These are phyloP conservation scores for Gnatocerus cornutus DNA, from an alignment of 2,888 invertebrate species.

Conservation along the genomic window DNA sequence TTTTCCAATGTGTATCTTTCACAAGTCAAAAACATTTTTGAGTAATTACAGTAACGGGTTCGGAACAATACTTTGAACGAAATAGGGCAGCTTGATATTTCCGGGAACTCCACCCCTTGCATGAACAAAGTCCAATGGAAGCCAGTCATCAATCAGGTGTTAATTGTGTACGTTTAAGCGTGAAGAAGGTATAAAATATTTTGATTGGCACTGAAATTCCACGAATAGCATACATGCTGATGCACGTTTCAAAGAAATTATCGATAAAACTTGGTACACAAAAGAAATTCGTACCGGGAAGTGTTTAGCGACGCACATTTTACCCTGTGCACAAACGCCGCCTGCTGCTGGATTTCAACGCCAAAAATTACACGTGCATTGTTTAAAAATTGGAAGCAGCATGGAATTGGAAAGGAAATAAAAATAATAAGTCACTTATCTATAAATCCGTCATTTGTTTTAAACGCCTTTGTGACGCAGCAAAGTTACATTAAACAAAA, in stretches of 20 bases:
- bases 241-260: slow-evolving; percentile 42
- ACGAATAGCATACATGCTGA: slow-evolving; percentile 44
- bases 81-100: slow-evolving; percentile 30
- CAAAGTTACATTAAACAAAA: not conserved
- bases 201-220: slow-evolving; percentile 45
- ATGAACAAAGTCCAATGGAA: slow-evolving; percentile 38
- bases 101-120: slow-evolving; percentile 47
- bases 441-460: no score
- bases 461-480: no score
- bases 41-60: slow-evolving; percentile 18
- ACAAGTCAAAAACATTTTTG: slow-evolving; percentile 2
- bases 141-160: slow-evolving; percentile 42
- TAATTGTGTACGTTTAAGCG: slow-evolving; percentile 38
- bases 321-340: not conserved
- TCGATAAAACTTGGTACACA: slow-evolving; percentile 40
- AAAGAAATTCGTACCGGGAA: slow-evolving; percentile 23
- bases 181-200: slow-evolving; percentile 44
- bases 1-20: no score
- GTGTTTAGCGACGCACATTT: not conserved
- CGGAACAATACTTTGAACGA: slow-evolving; percentile 17
- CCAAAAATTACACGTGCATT: not conserved
- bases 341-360: not conserved
- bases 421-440: no score
- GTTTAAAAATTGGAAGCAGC: no score
- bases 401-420: no score